phyloP scores from a whole-genome alignment of 2,797 vertebrate species.

The Macroramphosus scolopax region DNA sequence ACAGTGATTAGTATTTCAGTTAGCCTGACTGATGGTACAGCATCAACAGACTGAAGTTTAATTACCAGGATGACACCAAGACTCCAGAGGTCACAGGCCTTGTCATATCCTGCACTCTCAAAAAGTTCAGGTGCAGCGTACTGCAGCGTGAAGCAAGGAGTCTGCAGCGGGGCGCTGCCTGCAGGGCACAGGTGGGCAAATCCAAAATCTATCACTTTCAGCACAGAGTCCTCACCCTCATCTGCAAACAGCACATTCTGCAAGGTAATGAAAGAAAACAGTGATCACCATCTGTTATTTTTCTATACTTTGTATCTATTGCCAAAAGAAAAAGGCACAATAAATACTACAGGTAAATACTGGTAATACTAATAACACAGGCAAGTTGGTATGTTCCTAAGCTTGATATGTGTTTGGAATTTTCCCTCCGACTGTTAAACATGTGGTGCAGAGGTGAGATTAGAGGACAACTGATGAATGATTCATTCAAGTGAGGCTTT shows the following conservation, averaged over 20 bases:
- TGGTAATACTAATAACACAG: too few relatives aligned
- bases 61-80: constrained; percentile 91
- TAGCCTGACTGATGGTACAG: neutral
- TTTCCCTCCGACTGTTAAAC: too few relatives aligned
- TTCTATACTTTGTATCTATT: too few relatives aligned
- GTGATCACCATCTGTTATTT: neutral
- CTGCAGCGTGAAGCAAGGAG: constrained; percentile 92
- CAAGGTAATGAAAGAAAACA: constrained; percentile 1
- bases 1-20: constrained; percentile 24
- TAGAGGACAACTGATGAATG: constrained; percentile 12
- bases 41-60: constrained; percentile 1
- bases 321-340: too few relatives aligned
- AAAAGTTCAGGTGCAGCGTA: constrained; percentile 91
- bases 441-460: constrained; percentile 1
- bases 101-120: constrained; percentile 87
- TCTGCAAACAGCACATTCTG: constrained; percentile 91
- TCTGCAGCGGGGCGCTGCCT: constrained; percentile 85
- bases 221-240: constrained; percentile 80
- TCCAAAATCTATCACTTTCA: constrained; percentile 93
- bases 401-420: neutral
- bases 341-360: neutral
- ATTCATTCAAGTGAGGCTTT: constrained; percentile 1
- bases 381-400: neutral
- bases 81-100: constrained; percentile 94
- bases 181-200: constrained; percentile 88